Evolutionary conservation across 2,797 vertebrate genomes (phyloP).

Genomic region (Myripristis murdjan): DNA sequence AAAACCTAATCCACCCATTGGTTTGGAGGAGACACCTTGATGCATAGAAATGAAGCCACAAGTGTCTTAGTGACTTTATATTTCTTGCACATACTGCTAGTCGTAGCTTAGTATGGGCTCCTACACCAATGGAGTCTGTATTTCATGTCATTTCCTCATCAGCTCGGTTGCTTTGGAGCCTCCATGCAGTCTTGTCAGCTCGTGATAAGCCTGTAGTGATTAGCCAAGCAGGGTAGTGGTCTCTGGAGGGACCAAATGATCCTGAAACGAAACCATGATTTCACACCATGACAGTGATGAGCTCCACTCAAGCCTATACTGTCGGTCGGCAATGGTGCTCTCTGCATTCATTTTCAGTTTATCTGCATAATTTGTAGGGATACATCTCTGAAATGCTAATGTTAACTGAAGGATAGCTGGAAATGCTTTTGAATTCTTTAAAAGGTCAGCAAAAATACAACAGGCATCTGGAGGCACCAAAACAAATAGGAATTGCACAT

Average conservation of each 20-base stretch:
- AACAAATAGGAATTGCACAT: constrained; percentile 43
- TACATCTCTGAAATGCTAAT: constrained; percentile 39
- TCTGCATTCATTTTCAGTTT: constrained; percentile 28
- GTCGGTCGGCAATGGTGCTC: background rate
- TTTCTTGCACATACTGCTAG: no score
- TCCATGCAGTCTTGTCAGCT: background rate
- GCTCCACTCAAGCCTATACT: background rate
- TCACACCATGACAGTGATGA: constrained; percentile 20
- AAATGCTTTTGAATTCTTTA: constrained; percentile 34
- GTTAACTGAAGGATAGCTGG: constrained; percentile 18
- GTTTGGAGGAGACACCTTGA: no score
- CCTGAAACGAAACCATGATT: constrained; percentile 13
- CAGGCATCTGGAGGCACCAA: constrained; percentile 9
- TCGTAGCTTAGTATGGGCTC: background rate
- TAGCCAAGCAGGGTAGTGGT: background rate
- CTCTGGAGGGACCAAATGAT: constrained; percentile 6
- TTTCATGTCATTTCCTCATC: background rate
- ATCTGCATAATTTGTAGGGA: constrained; percentile 27
- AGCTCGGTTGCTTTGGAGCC: background rate
- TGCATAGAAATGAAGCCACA: no score
- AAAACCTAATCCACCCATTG: no score
- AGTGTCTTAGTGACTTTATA: no score
- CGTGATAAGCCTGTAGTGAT: constrained; percentile 16
- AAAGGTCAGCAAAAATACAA: constrained; percentile 58
- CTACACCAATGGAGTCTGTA: no score